phyloP scores from a whole-genome alignment of 2,797 vertebrate genomes.

The Mus minutoides region DNA sequence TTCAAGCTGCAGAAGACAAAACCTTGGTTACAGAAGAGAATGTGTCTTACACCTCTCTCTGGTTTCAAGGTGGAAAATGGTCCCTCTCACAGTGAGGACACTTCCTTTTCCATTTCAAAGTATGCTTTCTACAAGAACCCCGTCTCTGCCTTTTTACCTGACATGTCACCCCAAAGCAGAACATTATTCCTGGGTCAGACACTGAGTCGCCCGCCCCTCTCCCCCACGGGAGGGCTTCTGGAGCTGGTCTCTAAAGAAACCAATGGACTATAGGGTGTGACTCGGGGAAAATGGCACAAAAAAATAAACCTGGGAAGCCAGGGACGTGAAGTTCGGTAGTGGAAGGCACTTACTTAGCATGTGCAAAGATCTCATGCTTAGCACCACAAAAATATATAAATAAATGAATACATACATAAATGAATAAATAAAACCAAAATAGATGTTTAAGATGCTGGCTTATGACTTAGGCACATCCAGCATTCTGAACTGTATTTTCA shows the following conservation, averaged over 20 bases:
- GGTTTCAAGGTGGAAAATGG: constrained; percentile 23
- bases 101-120: constrained; percentile 41
- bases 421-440: neutral
- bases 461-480: neutral
- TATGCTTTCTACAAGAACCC: constrained; percentile 55
- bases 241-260: constrained; percentile 45
- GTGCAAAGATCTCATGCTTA: neutral
- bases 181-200: neutral
- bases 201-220: neutral
- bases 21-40: constrained; percentile 49
- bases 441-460: neutral
- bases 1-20: constrained; percentile 52
- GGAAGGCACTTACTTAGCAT: neutral
- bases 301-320: neutral
- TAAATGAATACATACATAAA: neutral
- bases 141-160: constrained; percentile 24
- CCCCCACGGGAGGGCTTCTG: neutral
- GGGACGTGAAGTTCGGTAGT: neutral
- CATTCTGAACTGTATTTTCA: constrained; percentile 44
- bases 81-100: constrained; percentile 43
- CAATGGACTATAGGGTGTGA: neutral
- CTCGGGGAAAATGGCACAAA: constrained; percentile 11
- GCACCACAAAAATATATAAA: neutral
- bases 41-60: neutral
- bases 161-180: neutral